Conservation (phyloP, 1,140 invertebrate genomes). For the Pristionchus pacificus region DNA sequence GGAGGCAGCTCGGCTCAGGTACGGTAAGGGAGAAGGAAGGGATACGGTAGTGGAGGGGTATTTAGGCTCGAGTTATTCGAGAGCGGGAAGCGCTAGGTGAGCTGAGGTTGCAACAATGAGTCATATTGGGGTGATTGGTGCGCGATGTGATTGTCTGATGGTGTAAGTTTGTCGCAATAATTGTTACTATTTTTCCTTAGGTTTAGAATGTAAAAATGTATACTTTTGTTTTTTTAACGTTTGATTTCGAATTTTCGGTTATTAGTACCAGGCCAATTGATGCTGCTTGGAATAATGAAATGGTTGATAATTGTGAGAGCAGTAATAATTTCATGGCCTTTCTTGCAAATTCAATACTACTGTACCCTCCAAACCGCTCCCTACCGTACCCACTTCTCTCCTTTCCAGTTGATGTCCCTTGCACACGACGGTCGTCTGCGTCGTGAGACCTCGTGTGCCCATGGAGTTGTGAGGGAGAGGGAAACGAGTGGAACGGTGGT, state of each 20-base stretch:
- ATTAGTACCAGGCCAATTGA: not conserved
- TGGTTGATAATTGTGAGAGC: too few species aligned
- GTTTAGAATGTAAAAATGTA: too few species aligned
- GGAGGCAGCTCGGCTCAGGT: constrained; percentile 52
- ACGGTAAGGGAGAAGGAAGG: not conserved
- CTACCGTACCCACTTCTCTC: not conserved
- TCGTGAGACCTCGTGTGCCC: constrained; percentile 46
- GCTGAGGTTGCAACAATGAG: too few species aligned
- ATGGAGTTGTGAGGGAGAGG: constrained; percentile 15
- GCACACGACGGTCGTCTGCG: constrained; percentile 45
- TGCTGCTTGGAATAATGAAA: not conserved
- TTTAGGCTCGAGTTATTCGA: too few species aligned
- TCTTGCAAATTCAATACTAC: too few species aligned
- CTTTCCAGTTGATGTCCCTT: constrained; percentile 49
- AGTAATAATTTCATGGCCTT: too few species aligned
- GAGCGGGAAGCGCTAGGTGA: too few species aligned
- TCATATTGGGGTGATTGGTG: too few species aligned
- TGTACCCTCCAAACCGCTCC: constrained; percentile 12
- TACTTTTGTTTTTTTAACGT: not conserved
- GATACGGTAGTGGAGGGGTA: too few species aligned
- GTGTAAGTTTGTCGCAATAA: too few species aligned
- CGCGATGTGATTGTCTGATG: not conserved
- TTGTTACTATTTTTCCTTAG: too few species aligned
- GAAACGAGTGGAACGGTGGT: constrained; percentile 20
- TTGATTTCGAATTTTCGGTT: constrained; percentile 1